Evolutionary conservation across 2,888 invertebrate genomes (phyloP).

Genomic region (Noctua fimbriata): DNA sequence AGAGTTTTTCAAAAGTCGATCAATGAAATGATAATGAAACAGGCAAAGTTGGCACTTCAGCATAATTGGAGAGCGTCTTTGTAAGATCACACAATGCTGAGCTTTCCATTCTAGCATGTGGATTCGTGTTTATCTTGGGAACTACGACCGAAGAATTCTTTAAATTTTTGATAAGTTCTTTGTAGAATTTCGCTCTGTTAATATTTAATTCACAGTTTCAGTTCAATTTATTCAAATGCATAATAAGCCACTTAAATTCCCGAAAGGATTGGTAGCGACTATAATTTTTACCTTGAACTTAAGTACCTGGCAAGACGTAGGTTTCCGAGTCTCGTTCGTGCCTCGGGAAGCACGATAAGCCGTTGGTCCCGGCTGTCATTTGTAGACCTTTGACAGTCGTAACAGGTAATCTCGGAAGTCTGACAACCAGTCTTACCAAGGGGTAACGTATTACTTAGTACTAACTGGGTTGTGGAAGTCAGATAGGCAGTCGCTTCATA

Average conservation of each 20-base stretch:
- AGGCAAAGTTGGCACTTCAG: constrained; percentile 62
- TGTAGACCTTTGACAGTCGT: no score
- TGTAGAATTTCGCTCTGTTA: no score
- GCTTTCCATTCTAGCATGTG: constrained; percentile 45
- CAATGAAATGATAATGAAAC: constrained; percentile 67
- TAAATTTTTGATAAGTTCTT: neutral
- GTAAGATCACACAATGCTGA: constrained; percentile 62
- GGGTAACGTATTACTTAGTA: no score
- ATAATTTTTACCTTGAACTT: neutral
- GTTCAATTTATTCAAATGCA: neutral
- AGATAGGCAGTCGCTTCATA: no score
- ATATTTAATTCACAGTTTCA: neutral
- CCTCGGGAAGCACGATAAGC: no score
- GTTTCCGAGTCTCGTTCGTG: no score
- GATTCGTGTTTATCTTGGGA: constrained; percentile 41
- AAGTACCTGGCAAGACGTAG: neutral
- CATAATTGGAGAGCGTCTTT: constrained; percentile 69
- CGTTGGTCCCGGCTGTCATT: no score
- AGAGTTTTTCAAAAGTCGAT: constrained; percentile 60
- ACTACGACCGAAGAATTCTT: constrained; percentile 13
- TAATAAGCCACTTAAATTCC: neutral
- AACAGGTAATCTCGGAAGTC: no score
- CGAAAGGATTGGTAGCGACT: neutral
- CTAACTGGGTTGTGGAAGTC: no score
- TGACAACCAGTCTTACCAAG: no score